These are phyloP conservation scores for Chloropsis hardwickii DNA, from an alignment of 2,113 vertebrate genomes.

Conservation along the genomic window DNA sequence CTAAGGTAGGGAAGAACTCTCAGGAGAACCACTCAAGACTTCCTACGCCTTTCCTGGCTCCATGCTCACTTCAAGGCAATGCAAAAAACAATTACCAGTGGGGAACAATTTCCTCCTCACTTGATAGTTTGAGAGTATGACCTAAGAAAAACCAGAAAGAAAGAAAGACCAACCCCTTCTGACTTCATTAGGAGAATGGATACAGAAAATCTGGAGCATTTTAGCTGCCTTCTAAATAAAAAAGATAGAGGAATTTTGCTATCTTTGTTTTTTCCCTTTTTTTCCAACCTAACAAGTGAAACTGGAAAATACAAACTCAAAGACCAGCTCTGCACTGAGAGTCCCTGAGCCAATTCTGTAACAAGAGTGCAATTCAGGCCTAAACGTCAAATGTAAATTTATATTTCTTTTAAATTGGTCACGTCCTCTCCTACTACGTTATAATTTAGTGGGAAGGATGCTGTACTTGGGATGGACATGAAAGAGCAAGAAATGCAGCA, in stretches of 20 bases:
- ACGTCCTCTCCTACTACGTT: background rate
- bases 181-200: background rate
- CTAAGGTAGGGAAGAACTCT: background rate
- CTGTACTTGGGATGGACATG: background rate
- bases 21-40: background rate
- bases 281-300: background rate
- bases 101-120: background rate
- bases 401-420: background rate
- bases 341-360: background rate
- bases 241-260: background rate
- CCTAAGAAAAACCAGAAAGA: background rate
- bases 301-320: background rate
- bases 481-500: background rate
- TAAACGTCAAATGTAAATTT: background rate
- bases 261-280: background rate
- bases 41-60: background rate
- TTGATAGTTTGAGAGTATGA: background rate
- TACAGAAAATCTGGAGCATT: background rate
- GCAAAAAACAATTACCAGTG: background rate
- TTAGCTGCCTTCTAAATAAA: slow-evolving; percentile 1
- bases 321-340: background rate
- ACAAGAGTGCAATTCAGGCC: background rate
- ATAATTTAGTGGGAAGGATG: slow-evolving; percentile 19
- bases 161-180: background rate
- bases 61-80: background rate